Conservation (phyloP, 2,888 invertebrate genomes). For the Phrixothrix hirtus region DNA sequence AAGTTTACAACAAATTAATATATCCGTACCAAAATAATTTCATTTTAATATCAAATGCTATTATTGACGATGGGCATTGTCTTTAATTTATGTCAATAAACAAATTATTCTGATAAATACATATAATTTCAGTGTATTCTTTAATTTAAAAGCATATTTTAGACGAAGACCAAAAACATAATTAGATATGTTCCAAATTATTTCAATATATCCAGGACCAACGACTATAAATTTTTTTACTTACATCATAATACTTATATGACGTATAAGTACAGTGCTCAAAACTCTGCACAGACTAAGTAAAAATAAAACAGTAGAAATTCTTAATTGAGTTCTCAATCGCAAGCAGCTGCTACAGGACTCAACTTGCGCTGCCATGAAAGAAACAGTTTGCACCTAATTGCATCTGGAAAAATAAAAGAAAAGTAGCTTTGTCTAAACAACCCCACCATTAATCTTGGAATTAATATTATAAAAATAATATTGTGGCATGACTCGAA, state of each 20-base stretch:
- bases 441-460: slow-evolving; percentile 28
- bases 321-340: slow-evolving; percentile 28
- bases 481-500: slow-evolving; percentile 12
- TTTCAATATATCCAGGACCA: too few species aligned
- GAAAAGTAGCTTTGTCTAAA: slow-evolving; percentile 56
- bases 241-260: slow-evolving; percentile 18
- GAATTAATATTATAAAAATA: slow-evolving; percentile 13
- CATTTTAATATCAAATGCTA: too few species aligned
- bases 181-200: too few species aligned
- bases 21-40: too few species aligned
- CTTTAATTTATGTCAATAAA: too few species aligned
- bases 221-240: too few species aligned
- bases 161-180: too few species aligned
- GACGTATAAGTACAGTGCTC: slow-evolving; percentile 15
- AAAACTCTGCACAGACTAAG: slow-evolving; percentile 20
- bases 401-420: slow-evolving; percentile 58
- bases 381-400: slow-evolving; percentile 47
- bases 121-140: too few species aligned
- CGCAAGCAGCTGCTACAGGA: slow-evolving; percentile 27
- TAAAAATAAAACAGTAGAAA: slow-evolving; percentile 30
- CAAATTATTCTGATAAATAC: too few species aligned
- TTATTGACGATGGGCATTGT: too few species aligned
- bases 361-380: slow-evolving; percentile 24
- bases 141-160: too few species aligned
- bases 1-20: too few species aligned